Conservation (phyloP, 2,888 invertebrate species). For the Chaetogeoica ovagalla region DNA sequence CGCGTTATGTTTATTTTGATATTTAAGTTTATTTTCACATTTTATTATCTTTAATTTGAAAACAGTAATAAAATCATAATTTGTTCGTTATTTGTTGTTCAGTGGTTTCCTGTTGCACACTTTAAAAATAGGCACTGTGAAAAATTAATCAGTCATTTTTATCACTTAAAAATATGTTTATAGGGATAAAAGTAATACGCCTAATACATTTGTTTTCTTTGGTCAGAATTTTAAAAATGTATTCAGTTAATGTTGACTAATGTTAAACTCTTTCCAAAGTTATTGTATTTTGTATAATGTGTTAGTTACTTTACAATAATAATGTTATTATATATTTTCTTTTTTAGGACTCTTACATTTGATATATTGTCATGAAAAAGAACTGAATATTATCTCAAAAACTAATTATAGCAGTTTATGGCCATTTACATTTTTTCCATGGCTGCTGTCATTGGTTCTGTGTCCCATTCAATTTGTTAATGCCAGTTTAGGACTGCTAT, state of each 20-base stretch:
- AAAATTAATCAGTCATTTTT: not conserved
- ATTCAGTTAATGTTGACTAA: too few relatives aligned
- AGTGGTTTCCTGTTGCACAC: not conserved
- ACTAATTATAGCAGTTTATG: constrained; percentile 38
- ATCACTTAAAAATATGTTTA: not conserved
- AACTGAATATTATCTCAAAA: constrained; percentile 32
- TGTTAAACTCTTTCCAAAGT: too few relatives aligned
- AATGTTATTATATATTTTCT: not conserved
- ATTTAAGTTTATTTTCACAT: not conserved
- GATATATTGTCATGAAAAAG: constrained; percentile 10
- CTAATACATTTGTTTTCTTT: too few relatives aligned
- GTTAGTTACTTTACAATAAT: not conserved
- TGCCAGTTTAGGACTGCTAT: constrained; percentile 3
- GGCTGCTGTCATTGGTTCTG: constrained; percentile 17
- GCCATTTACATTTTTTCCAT: constrained; percentile 51
- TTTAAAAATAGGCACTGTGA: not conserved
- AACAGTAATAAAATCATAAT: not conserved
- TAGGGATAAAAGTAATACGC: not conserved
- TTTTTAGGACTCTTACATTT: constrained; percentile 37
- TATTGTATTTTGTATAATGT: too few relatives aligned
- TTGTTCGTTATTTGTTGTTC: not conserved
- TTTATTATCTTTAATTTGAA: not conserved
- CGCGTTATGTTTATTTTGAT: too few relatives aligned
- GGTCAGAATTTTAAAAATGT: too few relatives aligned
- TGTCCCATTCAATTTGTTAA: constrained; percentile 27